These are phyloP conservation scores for Bubo scandiacus DNA, from an alignment of 2,113 vertebrate genomes.

Conservation along the genomic window DNA sequence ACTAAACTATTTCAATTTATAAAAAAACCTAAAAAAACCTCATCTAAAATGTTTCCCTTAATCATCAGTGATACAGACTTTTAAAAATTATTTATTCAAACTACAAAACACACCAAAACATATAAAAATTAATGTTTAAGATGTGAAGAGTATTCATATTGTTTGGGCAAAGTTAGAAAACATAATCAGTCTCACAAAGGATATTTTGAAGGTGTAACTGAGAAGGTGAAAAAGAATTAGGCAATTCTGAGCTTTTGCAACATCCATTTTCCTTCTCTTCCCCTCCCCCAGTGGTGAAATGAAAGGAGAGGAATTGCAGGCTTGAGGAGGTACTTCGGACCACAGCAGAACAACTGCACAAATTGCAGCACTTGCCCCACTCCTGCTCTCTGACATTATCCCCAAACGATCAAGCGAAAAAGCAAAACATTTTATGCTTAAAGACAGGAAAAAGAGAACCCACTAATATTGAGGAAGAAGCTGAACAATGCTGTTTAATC, in stretches of 20 bases:
- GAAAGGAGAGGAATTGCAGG: not conserved
- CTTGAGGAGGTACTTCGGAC: not conserved
- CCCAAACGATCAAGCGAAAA: not conserved
- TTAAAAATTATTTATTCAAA: not conserved
- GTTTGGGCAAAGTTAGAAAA: not conserved
- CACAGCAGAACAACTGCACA: not conserved
- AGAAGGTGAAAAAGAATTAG: not conserved
- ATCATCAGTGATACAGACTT: not conserved
- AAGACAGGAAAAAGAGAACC: not conserved
- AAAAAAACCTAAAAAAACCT: not conserved
- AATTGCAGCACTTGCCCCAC: not conserved
- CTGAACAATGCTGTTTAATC: not conserved
- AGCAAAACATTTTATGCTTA: not conserved
- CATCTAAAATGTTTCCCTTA: not conserved
- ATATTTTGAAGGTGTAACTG: not conserved
- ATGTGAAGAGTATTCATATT: not conserved
- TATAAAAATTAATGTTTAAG: not conserved
- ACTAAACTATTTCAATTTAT: not conserved
- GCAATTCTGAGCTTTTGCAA: not conserved
- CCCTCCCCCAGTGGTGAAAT: not conserved
- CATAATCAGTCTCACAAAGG: not conserved
- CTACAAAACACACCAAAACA: not conserved
- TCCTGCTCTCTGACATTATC: not conserved
- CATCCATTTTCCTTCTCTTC: not conserved
- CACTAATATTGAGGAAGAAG: not conserved